phyloP scores from a whole-genome alignment of 1,140 invertebrate genomes.

The Brachionus rotundiformis region DNA sequence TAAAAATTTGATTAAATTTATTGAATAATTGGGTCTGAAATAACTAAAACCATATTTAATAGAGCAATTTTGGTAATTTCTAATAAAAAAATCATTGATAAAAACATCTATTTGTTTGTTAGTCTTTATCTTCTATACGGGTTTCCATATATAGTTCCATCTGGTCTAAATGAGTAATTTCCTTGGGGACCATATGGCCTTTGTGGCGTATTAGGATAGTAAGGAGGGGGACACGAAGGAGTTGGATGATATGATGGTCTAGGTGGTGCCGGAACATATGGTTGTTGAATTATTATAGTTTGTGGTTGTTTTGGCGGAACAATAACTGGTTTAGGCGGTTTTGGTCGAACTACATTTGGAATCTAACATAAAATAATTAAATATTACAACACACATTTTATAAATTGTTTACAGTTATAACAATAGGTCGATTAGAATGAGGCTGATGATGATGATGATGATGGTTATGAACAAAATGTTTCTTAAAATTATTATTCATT shows the following conservation, averaged over 20 bases:
- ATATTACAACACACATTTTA: too few species aligned
- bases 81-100: too few species aligned
- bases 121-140: background rate
- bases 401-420: background rate
- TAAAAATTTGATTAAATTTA: too few species aligned
- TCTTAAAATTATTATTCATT: slow-evolving; percentile 8
- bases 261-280: background rate
- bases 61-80: too few species aligned
- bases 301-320: background rate
- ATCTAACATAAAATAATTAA: background rate
- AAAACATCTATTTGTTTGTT: too few species aligned
- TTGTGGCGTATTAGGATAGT: background rate
- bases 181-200: background rate
- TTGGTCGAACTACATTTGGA: background rate
- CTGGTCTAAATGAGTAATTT: background rate
- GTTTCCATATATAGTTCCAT: slow-evolving; percentile 10
- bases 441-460: background rate
- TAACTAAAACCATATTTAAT: too few species aligned
- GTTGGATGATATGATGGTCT: background rate
- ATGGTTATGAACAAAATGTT: background rate
- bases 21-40: too few species aligned
- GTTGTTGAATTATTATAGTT: background rate
- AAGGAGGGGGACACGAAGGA: background rate
- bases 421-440: background rate
- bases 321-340: background rate